phyloP scores from a whole-genome alignment of 2,797 vertebrate species.

The Synaphobranchus kaupii region DNA sequence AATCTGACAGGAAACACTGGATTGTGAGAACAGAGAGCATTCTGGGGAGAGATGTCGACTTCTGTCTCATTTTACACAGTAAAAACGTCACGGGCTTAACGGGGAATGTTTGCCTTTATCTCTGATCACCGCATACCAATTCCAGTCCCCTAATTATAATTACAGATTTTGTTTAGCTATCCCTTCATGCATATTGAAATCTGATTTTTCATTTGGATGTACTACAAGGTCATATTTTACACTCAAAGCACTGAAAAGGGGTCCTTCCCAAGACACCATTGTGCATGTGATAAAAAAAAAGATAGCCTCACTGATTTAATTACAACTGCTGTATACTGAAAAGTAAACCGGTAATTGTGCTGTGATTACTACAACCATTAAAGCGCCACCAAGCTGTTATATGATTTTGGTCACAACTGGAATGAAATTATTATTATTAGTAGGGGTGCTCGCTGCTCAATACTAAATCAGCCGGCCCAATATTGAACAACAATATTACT shows the following conservation, averaged over 20 bases:
- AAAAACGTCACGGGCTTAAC: not conserved
- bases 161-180: slow-evolving; percentile 36
- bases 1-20: not conserved
- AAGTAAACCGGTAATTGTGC: slow-evolving; percentile 15
- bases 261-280: slow-evolving; percentile 4
- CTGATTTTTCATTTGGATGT: slow-evolving; percentile 13
- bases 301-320: slow-evolving; percentile 31
- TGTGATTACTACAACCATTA: slow-evolving; percentile 5
- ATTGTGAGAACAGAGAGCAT: not conserved
- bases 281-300: not conserved
- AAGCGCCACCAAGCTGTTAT: not conserved
- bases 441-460: not conserved
- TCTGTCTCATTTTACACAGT: not conserved
- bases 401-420: not conserved
- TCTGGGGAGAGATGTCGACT: not conserved
- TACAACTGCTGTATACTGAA: not conserved
- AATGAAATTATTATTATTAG: not conserved
- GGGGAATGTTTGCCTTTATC: not conserved
- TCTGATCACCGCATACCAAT: slow-evolving; percentile 28
- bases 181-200: slow-evolving; percentile 34
- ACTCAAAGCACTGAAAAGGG: not conserved
- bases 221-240: slow-evolving; percentile 35
- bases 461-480: not conserved
- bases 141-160: slow-evolving; percentile 30
- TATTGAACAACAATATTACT: not conserved